These are phyloP conservation scores for Lytechinus pictus DNA, from an alignment of 35 echinoderm and acorn worm species.

Conservation along the genomic window DNA sequence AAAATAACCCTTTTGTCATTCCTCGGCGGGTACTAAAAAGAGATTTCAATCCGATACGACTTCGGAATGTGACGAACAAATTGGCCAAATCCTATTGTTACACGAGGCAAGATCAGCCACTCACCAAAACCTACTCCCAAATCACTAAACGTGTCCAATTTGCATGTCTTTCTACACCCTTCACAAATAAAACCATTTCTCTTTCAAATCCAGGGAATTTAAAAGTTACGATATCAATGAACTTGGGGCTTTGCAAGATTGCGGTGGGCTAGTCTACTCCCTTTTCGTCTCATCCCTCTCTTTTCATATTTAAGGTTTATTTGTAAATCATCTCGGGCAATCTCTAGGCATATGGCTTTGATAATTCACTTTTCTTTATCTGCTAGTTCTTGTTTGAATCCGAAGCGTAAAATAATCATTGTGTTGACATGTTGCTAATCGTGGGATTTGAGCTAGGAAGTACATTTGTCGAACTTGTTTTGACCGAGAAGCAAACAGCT, in stretches of 20 bases:
- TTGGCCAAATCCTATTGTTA: slow-evolving; percentile 6
- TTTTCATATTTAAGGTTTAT: neutral
- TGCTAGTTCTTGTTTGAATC: neutral
- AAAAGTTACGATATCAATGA: slow-evolving; percentile 24
- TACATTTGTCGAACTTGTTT: slow-evolving; percentile 34
- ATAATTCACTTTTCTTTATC: slow-evolving; percentile 29
- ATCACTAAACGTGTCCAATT: slow-evolving; percentile 27
- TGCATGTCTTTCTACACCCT: slow-evolving; percentile 37
- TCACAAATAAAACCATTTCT: slow-evolving; percentile 48
- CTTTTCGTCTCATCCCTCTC: neutral
- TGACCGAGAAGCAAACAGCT: slow-evolving; percentile 42
- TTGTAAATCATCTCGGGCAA: neutral
- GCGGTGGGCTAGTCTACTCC: neutral
- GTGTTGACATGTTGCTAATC: slow-evolving; percentile 40
- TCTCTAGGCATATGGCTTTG: slow-evolving; percentile 50
- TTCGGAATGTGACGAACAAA: neutral
- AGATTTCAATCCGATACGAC: slow-evolving; percentile 9
- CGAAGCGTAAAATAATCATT: slow-evolving; percentile 30
- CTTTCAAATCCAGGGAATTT: slow-evolving; percentile 16
- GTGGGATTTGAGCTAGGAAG: neutral
- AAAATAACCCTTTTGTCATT: neutral
- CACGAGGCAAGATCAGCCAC: neutral
- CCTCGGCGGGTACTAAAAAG: neutral
- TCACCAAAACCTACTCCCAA: neutral
- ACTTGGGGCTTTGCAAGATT: neutral